These are phyloP conservation scores for Periophthalmus magnuspinnatus DNA, from an alignment of 2,797 vertebrate species.

Conservation along the genomic window DNA sequence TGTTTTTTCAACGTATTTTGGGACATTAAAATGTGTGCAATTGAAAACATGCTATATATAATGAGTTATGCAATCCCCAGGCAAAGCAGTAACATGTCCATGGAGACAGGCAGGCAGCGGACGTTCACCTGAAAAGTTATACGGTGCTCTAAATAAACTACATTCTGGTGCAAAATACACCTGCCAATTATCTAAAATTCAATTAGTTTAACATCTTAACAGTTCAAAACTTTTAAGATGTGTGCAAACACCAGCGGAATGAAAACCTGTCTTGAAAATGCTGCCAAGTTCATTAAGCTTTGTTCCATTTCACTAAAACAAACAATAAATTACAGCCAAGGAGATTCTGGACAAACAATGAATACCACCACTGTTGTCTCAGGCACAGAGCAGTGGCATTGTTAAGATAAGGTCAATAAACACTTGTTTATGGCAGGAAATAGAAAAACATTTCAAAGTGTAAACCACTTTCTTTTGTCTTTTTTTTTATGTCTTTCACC, in stretches of 20 bases:
- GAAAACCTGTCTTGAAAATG: not conserved
- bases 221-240: not conserved
- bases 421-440: not conserved
- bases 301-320: slow-evolving; percentile 7
- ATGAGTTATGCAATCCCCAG: no score
- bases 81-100: no score
- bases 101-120: no score
- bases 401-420: slow-evolving; percentile 1
- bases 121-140: no score
- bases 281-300: slow-evolving; percentile 1
- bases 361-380: not conserved
- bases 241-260: not conserved
- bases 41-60: no score
- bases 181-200: no score
- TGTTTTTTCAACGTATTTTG: no score
- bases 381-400: not conserved
- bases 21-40: no score
- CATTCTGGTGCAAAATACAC: no score
- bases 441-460: not conserved
- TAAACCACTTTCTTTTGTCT: not conserved
- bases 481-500: not conserved
- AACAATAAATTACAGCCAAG: not conserved
- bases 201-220: no score
- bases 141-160: no score
- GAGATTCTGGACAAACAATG: not conserved